Percentiles rank a stretch among this genome's conserved stretches.
Evolutionary conservation across 2,888 invertebrate genomes (phyloP).

Genomic region (Caenorhabditis sp.): DNA sequence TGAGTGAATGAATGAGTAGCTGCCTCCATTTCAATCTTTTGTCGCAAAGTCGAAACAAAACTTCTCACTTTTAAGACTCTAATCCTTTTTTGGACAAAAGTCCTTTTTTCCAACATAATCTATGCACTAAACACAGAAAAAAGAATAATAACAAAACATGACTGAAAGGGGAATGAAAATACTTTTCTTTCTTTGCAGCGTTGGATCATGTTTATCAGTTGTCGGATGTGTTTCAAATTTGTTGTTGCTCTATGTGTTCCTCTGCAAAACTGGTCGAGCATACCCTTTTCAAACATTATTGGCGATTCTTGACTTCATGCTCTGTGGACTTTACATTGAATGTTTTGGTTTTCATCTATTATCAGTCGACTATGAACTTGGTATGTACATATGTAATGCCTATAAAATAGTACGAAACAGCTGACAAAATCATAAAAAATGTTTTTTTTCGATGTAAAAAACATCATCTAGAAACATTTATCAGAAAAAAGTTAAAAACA

Average conservation of each 20-base stretch:
- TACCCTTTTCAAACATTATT: constrained; percentile 53
- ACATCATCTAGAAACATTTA: background rate
- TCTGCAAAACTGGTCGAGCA: constrained; percentile 24
- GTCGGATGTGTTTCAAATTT: constrained; percentile 53
- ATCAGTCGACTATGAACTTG: constrained; percentile 32
- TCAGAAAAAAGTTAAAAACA: background rate
- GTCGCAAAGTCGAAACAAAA: background rate
- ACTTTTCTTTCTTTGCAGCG: constrained; percentile 29
- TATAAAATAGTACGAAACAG: background rate
- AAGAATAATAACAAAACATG: constrained; percentile 5
- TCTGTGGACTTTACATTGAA: constrained; percentile 52
- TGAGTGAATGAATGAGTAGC: background rate
- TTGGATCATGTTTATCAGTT: constrained; percentile 47
- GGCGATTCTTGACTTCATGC: constrained; percentile 53
- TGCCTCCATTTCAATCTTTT: background rate
- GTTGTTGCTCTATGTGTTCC: constrained; percentile 51
- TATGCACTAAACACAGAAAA: background rate
- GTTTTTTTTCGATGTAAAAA: background rate
- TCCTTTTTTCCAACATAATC: background rate
- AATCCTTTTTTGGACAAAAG: background rate
- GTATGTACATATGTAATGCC: constrained; percentile 13
- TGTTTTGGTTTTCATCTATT: constrained; percentile 45
- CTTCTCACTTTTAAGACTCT: background rate
- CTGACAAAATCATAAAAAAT: background rate
- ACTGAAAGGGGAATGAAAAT: background rate